Conservation (phyloP, 2,113 vertebrate species). For the Dendropsophus ebraccatus region DNA sequence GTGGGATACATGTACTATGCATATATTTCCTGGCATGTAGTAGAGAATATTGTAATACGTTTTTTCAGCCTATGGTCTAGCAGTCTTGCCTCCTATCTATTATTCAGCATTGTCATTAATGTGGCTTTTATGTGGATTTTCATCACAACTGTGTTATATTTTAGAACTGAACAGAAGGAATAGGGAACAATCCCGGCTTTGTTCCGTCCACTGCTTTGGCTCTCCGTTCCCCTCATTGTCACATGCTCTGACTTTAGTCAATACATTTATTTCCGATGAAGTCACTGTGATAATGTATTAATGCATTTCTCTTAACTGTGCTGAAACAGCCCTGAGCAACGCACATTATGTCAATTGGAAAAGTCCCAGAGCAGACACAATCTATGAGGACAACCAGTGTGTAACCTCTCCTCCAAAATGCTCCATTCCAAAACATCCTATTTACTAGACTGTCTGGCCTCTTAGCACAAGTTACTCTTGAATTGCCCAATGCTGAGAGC, state of each 20-base stretch:
- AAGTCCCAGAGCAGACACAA: constrained; percentile 21
- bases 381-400: constrained; percentile 23
- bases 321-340: constrained; percentile 40
- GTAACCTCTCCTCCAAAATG: background rate
- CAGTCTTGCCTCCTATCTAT: background rate
- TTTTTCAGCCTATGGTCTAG: background rate
- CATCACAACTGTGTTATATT: background rate
- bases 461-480: too few relatives aligned
- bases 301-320: constrained; percentile 45
- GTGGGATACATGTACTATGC: too few relatives aligned
- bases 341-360: constrained; percentile 43
- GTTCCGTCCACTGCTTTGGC: background rate
- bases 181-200: background rate
- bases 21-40: background rate
- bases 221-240: background rate
- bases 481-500: too few relatives aligned
- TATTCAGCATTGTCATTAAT: background rate
- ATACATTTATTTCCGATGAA: constrained; percentile 44
- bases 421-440: background rate
- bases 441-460: too few relatives aligned
- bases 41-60: background rate
- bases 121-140: background rate
- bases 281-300: constrained; percentile 49
- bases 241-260: constrained; percentile 29
- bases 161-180: background rate